Evolutionary conservation across 2,113 vertebrate species (phyloP), one percentile per base, ranked within the genome.

Genomic region (Phalacrocorax brasilianus): DNA sequence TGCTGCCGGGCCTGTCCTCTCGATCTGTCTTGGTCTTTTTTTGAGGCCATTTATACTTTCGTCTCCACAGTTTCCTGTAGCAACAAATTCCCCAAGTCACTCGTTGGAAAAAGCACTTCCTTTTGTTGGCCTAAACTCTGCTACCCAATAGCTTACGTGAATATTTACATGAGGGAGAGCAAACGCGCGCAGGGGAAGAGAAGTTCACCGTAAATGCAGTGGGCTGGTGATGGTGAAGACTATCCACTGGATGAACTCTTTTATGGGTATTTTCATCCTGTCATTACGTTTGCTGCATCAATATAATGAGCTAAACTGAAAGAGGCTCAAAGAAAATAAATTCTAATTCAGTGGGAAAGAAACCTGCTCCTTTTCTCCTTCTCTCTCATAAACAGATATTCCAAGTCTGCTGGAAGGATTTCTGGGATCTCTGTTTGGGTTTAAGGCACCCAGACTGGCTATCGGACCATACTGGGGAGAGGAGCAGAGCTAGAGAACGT

Each of bases 21-120:
- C 71, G 14, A 35, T 28, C 35, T 30, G 28, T 22, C 82, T 45
- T 75, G n/a, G 30, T 55, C 44, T 66, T 85, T 90, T 90, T 72
- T 22, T 50, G 49, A 82, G 58, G 52, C 52, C 78, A 72, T 73
- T 89, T 56, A 20, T 33, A 20, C 30, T 76, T 86, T 58, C 0
- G 50, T 80, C 72, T 84, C 95, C 47, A 49, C n/a, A 38, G 30
- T 35, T 94, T 84, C 84, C 96, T 94, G 87, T 6, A 91, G 80
- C 76, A 35, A 21, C 11, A 35, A 86, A 93, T 88, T 62, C 86
- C 75, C 82, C 74, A 75, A 76, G 66, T 19, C 74, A 78, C 35
- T 61, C 0, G 0, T 0, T 90, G 91, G 85, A 83, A 92, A 79
- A 87, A 91, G 15, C 55, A 93, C 74, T 94, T 94, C 93, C 91